These are phyloP conservation scores for Telmatherina bonti DNA, from an alignment of 2,797 vertebrate genomes.

Conservation along the genomic window DNA sequence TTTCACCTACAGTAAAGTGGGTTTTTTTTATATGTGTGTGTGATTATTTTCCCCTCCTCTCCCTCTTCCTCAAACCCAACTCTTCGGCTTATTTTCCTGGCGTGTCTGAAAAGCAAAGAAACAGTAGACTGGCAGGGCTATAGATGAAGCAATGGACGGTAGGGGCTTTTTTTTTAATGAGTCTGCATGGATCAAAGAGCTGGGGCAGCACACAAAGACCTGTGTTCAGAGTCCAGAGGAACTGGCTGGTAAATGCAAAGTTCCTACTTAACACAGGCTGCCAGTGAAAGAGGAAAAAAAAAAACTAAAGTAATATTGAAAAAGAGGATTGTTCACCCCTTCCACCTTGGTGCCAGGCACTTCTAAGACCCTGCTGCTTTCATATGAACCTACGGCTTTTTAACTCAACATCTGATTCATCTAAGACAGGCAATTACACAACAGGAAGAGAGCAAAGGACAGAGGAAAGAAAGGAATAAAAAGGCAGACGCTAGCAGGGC, in stretches of 20 bases:
- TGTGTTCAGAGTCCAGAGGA: slow-evolving; percentile 57
- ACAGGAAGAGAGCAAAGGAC: slow-evolving; percentile 22
- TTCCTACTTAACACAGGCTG: slow-evolving; percentile 58
- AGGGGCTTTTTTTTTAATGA: slow-evolving; percentile 65
- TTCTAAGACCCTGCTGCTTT: slow-evolving; percentile 50
- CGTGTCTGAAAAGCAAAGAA: slow-evolving; percentile 42
- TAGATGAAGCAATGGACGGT: slow-evolving; percentile 51
- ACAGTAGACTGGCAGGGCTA: slow-evolving; percentile 47
- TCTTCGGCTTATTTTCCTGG: slow-evolving; percentile 61
- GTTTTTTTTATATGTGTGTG: slow-evolving; percentile 7
- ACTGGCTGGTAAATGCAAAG: slow-evolving; percentile 65
- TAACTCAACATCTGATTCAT: slow-evolving; percentile 38
- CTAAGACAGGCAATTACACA: slow-evolving; percentile 35
- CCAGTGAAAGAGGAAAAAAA: slow-evolving; percentile 59
- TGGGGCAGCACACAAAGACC: slow-evolving; percentile 40
- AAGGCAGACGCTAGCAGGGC: slow-evolving; percentile 1
- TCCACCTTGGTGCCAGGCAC: slow-evolving; percentile 27
- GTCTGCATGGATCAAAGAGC: slow-evolving; percentile 68
- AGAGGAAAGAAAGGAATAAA: slow-evolving; percentile 2
- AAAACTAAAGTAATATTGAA: slow-evolving; percentile 59
- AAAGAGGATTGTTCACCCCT: slow-evolving; percentile 63
- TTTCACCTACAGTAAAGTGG: background rate
- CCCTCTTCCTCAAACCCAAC: slow-evolving; percentile 28
- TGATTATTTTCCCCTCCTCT: background rate
- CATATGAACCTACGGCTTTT: slow-evolving; percentile 47